Conservation (phyloP, 2,888 invertebrate genomes). For the Acrobasis consociella region DNA sequence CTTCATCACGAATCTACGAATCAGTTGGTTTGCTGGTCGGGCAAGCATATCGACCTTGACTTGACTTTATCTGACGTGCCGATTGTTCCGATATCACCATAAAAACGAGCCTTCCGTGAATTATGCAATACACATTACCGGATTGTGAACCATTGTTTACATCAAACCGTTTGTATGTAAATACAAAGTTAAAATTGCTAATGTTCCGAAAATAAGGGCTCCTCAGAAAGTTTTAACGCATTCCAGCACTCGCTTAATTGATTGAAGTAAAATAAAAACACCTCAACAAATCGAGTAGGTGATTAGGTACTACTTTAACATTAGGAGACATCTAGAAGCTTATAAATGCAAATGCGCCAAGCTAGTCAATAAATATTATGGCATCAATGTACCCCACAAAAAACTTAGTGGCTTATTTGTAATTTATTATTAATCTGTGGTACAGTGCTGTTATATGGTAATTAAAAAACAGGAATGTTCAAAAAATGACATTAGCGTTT, state of each 20-base stretch:
- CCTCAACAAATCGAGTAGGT: neutral
- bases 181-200: neutral
- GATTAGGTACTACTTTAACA: neutral
- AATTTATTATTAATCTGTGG: too few relatives aligned
- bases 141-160: neutral
- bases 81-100: constrained; percentile 3
- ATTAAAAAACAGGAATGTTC: neutral
- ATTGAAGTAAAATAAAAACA: neutral
- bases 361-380: neutral
- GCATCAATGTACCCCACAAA: neutral
- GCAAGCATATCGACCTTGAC: constrained; percentile 12
- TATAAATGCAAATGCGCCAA: constrained; percentile 1
- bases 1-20: neutral
- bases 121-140: constrained; percentile 8
- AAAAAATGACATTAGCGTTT: neutral
- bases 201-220: neutral
- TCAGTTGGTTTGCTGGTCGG: constrained; percentile 8
- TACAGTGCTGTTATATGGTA: neutral
- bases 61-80: constrained; percentile 10
- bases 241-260: neutral
- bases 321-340: neutral
- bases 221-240: neutral
- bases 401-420: neutral
- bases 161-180: constrained; percentile 1
- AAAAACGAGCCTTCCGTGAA: neutral